phyloP scores from a whole-genome alignment of 2,888 invertebrate species.

The Scaeva pyrastri region DNA sequence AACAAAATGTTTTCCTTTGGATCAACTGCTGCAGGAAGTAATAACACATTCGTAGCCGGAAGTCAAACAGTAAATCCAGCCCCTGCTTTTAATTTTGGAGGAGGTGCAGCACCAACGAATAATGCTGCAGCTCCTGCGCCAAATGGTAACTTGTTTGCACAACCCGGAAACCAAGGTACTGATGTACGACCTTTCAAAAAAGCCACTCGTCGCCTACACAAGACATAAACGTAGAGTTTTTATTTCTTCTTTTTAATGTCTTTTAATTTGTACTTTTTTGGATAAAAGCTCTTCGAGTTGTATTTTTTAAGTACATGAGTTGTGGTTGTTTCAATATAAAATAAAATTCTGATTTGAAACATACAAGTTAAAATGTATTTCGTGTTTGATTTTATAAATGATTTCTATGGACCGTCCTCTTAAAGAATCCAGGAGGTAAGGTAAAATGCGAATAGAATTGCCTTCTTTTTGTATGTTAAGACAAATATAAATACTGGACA shows the following conservation, averaged over 20 bases:
- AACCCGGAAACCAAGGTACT: not conserved
- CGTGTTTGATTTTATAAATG: too few relatives aligned
- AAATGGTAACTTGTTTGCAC: slow-evolving; percentile 45
- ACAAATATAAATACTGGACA: too few relatives aligned
- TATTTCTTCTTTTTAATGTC: not conserved
- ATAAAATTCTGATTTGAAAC: not conserved
- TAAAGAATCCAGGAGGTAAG: too few relatives aligned
- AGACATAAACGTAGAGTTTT: slow-evolving; percentile 32
- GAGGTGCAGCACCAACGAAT: not conserved
- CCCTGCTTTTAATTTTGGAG: slow-evolving; percentile 59
- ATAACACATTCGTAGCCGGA: slow-evolving; percentile 43
- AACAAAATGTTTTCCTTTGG: slow-evolving; percentile 61
- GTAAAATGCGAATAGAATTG: too few relatives aligned
- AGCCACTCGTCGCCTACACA: slow-evolving; percentile 66
- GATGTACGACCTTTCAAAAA: slow-evolving; percentile 30
- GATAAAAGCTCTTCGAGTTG: slow-evolving; percentile 13
- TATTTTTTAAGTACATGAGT: slow-evolving; percentile 46
- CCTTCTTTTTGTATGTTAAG: not conserved
- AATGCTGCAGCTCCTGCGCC: slow-evolving; percentile 15
- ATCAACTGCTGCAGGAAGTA: slow-evolving; percentile 19
- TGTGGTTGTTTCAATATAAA: slow-evolving; percentile 45
- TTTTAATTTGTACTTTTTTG: slow-evolving; percentile 25
- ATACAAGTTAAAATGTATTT: not conserved
- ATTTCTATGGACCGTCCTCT: too few relatives aligned
- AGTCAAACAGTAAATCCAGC: slow-evolving; percentile 45